Base-by-base conservation (phyloP, 1,140 invertebrate genomes). In the Hermetia illucens region DNA sequence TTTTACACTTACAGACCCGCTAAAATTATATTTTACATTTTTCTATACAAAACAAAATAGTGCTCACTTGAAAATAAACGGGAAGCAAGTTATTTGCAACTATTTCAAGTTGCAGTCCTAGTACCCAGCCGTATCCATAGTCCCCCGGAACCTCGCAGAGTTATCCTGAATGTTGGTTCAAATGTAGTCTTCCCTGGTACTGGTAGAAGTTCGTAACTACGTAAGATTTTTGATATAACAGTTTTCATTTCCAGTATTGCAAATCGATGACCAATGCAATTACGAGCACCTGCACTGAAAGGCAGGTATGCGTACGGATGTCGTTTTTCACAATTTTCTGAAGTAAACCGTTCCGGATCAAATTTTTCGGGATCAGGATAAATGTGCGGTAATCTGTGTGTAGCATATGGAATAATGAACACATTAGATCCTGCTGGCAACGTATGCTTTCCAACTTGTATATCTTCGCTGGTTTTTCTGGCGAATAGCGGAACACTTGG, bases 301-400 rank as follows among this genome's bases (percentile, higher is more conserved):
- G 81, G 78, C 6, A 82, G 52, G 38, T 70, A 82, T 3, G 71
- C 70, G 41, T 69, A 77, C 0, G 73, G 71, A 55, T 76, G 63
- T 29, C 73, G 61, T 39, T 69, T 55, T 38, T 62, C 53, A 1
- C 61, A 51, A 25, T 70, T 66, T 40, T 72, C 66, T 3, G 66
- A 53, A 4, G 66, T 55, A 50, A 86, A 87, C 24, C 81, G 60
- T 36, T 83, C 77, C 0, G 82, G 82, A 48, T 79, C 65, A 45
- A 81, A 87, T 21, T 58, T 61, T 33, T 81, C 68, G 2, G 84
- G 82, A 44, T 87, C 68, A 4, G 76, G 68, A 52, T 72, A 88
- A 34, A 71, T 63, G 31, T 73, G 56, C 0, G 68, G 52, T 36
- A 80, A 57, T 4, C 75, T 62, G 47, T 88, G 83, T n/a, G 81